A percentile compares a stretch with the other conserved stretches of the same genome.
Evolutionary conservation across 23 tunicate genomes (phyloP).

Genomic region (Ciona savignyi): DNA sequence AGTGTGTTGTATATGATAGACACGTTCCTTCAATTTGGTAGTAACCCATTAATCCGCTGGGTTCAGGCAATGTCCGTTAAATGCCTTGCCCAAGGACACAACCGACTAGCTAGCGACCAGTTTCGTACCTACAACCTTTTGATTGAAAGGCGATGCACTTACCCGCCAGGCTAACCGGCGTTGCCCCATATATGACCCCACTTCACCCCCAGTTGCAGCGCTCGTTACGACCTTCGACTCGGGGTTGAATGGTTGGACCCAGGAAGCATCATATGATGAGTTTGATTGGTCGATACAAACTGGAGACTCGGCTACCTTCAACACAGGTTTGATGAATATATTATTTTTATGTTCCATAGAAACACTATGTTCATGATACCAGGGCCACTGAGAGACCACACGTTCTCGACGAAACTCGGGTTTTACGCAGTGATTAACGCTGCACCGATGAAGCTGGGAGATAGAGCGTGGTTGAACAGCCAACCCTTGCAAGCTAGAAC

Average conservation of each 20-base stretch:
- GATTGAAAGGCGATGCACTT: no score
- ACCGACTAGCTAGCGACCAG: no score
- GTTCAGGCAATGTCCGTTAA: no score
- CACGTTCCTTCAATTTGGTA: no score
- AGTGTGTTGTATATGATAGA: no score
- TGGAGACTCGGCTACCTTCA: conserved; percentile 13
- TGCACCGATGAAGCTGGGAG: conserved; percentile 25
- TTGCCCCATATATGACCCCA: no score
- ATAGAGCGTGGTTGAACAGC: conserved; percentile 73
- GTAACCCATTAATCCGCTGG: no score
- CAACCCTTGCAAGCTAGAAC: conserved; percentile 28
- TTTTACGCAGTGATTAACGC: conserved; percentile 32
- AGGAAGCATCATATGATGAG: conserved; percentile 82
- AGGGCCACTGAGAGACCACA: conserved; percentile 90
- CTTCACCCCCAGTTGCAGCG: no score
- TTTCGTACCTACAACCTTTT: no score
- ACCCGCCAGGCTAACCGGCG: no score
- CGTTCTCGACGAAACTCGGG: conserved; percentile 30
- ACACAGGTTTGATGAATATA: not conserved
- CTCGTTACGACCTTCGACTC: conserved; percentile 51
- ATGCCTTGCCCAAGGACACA: no score
- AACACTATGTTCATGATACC: not conserved
- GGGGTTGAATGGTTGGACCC: conserved; percentile 57
- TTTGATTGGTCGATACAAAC: conserved; percentile 60
- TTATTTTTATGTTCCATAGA: no score